Conservation (phyloP, 2,797 vertebrate species). For the Pipistrellus nathusii region DNA sequence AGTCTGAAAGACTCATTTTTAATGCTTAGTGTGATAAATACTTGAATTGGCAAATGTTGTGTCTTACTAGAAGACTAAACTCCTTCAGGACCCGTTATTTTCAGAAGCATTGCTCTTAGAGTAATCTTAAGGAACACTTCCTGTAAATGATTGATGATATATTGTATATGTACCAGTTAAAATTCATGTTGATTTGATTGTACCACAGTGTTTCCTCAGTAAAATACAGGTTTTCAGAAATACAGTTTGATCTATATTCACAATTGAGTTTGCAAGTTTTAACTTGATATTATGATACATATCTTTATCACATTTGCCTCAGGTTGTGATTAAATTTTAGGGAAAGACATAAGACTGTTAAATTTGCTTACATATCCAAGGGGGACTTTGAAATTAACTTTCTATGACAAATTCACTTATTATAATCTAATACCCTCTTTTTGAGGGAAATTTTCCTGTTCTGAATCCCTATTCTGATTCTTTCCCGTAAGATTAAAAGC, state of each 20-base stretch:
- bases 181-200: slow-evolving; percentile 64
- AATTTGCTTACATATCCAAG: slow-evolving; percentile 14
- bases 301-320: slow-evolving; percentile 35
- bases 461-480: not conserved
- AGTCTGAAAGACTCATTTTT: slow-evolving; percentile 69
- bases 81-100: slow-evolving; percentile 52
- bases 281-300: not conserved
- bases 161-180: slow-evolving; percentile 12
- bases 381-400: not conserved
- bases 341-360: slow-evolving; percentile 2
- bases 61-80: slow-evolving; percentile 3
- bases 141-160: slow-evolving; percentile 27
- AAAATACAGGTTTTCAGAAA: slow-evolving; percentile 47
- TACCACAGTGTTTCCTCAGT: slow-evolving; percentile 39
- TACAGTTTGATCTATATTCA: slow-evolving; percentile 1
- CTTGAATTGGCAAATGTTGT: slow-evolving; percentile 32
- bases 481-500: not conserved
- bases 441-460: not conserved
- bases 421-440: not conserved
- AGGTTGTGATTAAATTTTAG: slow-evolving; percentile 40
- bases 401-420: slow-evolving; percentile 30
- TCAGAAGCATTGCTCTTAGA: slow-evolving; percentile 32
- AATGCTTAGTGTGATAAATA: slow-evolving; percentile 61
- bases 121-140: slow-evolving; percentile 34
- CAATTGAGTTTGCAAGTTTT: slow-evolving; percentile 48